Base-by-base conservation (phyloP, 2,113 vertebrate genomes). In the Myxocyprinus asiaticus region DNA sequence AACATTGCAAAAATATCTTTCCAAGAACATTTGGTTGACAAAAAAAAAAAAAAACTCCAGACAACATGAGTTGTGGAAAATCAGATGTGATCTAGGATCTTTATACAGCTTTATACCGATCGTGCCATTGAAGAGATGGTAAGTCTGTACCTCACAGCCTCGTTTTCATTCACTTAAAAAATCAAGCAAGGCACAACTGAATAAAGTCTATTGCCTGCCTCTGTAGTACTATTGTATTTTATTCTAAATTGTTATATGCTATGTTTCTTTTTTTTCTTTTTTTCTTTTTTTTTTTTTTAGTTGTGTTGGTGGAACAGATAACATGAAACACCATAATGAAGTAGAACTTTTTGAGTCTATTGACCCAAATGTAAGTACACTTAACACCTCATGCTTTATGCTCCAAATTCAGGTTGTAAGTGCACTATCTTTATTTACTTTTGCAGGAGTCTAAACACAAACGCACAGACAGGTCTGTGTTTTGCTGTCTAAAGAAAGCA, bases 401-500 rank as follows among this genome's bases (percentile, higher is more conserved):
- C 7, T 51, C 11, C 12, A 9, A 51, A 50, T 63, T 51, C 45
- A 44, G 53, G 51, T 71, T 33, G 6, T 4, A 51, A 33, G 0
- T 7, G 11, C 47, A 5, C 53, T 17, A 43, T 63, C 64, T n/a
- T 1, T 62, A 33, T 33, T 33, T 33, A 74, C 3, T 59, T 73
- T 81, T 44, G 63, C 89, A 99, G 98, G 96, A 93, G 79, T 99
- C 96, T 82, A 99, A 96, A 91, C 92, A 98, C 93, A 98, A 95
- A 92, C 96, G 96, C 90, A 99, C 98, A 83, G 97, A 97, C 91
- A 95, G 97, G 91, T 98, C 97, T 64, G 95, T 99, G 85, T 88
- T 96, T 90, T 98, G 97, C 86, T 98, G 95, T 95, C 95, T 99
- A 96, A 92, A 93, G 91, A 99, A 99, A 95, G 95, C 93, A 83